phyloP scores from a whole-genome alignment of 2,888 invertebrate genomes.

The Bellardia bayeri region DNA sequence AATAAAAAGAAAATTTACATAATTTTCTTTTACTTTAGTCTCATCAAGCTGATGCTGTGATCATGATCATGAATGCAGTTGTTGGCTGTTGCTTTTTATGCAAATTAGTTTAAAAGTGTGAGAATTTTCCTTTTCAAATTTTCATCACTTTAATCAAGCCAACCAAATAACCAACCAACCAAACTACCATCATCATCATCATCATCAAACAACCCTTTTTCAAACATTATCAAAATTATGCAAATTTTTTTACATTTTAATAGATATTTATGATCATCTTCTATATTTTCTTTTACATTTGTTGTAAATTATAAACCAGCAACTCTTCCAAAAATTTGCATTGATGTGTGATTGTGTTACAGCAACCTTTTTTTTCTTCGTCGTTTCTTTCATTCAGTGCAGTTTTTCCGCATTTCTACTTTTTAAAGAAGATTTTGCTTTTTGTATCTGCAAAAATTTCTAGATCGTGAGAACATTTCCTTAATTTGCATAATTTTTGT shows the following conservation, averaged over 20 bases:
- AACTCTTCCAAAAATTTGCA: conserved; percentile 45
- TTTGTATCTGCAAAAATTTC: conserved; percentile 29
- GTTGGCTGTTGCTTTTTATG: conserved; percentile 59
- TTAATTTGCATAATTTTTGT: conserved; percentile 60
- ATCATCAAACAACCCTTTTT: conserved; percentile 55
- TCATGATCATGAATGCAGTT: conserved; percentile 21
- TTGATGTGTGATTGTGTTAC: conserved; percentile 8
- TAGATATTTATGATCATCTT: conserved; percentile 70
- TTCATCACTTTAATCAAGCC: conserved; percentile 48
- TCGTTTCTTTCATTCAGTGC: conserved; percentile 3
- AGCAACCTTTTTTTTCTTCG: conserved; percentile 10
- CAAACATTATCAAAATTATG: conserved; percentile 46
- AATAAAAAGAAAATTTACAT: conserved; percentile 59
- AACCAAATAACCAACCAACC: conserved; percentile 42
- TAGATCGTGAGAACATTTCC: conserved; percentile 64
- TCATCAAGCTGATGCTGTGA: background rate
- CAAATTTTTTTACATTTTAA: conserved; percentile 56
- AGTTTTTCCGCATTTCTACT: conserved; percentile 52
- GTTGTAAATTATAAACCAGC: conserved; percentile 13
- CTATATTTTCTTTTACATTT: conserved; percentile 21
- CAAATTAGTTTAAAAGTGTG: conserved; percentile 67
- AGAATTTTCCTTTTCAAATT: conserved; percentile 50
- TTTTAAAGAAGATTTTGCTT: conserved; percentile 21
- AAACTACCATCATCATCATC: background rate
- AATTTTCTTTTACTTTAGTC: conserved; percentile 57